A percentile compares a stretch with the other conserved stretches of the same genome.
phyloP scores from a whole-genome alignment of 2,797 vertebrate species.

The Pantherophis alleghaniensis region DNA sequence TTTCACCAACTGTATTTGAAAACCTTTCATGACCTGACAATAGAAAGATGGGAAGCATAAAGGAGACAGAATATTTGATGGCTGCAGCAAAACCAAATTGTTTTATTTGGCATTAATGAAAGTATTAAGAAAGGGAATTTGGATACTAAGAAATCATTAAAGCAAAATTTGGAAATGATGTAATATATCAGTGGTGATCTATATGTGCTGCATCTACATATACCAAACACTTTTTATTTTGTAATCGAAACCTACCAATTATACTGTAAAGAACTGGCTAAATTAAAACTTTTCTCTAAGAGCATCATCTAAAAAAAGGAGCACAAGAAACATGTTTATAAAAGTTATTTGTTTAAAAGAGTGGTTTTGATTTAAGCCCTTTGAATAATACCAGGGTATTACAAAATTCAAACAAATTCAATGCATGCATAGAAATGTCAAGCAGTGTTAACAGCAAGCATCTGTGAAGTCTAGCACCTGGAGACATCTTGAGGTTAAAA shows the following conservation, averaged over 20 bases:
- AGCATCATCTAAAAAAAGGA: slow-evolving; percentile 68
- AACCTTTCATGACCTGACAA: background rate
- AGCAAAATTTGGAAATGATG: background rate
- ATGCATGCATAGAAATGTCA: slow-evolving; percentile 63
- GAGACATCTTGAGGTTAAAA: slow-evolving; percentile 54
- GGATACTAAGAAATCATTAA: background rate
- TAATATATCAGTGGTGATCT: slow-evolving; percentile 21
- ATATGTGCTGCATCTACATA: slow-evolving; percentile 36
- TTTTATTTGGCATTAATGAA: background rate
- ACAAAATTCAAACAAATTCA: slow-evolving; percentile 57
- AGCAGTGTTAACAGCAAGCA: slow-evolving; percentile 72
- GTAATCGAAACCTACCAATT: slow-evolving; percentile 17
- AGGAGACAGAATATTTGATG: background rate
- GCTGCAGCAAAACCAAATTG: background rate
- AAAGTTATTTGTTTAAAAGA: slow-evolving; percentile 51
- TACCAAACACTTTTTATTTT: slow-evolving; percentile 28
- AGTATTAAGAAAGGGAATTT: background rate
- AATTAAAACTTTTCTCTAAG: slow-evolving; percentile 32
- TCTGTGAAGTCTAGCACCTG: slow-evolving; percentile 52
- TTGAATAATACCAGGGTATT: slow-evolving; percentile 35
- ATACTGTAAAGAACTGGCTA: slow-evolving; percentile 42
- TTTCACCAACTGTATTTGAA: background rate
- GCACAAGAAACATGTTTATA: slow-evolving; percentile 59
- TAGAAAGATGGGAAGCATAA: background rate
- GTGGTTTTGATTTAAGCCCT: slow-evolving; percentile 56